These are phyloP conservation scores for Zalophus californianus DNA, from an alignment of 2,797 vertebrate genomes.

Conservation along the genomic window DNA sequence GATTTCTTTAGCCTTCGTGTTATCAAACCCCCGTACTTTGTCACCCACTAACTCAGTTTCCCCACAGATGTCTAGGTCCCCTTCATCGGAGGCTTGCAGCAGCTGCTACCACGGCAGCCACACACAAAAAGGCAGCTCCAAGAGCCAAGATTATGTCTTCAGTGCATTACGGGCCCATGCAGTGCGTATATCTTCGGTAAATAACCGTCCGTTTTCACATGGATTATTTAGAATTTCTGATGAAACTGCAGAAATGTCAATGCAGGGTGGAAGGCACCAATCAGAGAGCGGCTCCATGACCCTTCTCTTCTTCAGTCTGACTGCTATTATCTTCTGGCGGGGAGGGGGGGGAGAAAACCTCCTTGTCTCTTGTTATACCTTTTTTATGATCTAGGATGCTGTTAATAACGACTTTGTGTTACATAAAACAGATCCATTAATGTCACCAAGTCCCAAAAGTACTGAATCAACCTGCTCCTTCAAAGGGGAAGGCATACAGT, in stretches of 20 bases:
- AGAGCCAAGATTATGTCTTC: constrained; percentile 59
- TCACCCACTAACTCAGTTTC: neutral
- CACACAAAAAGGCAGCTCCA: neutral
- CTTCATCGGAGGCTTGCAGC: neutral
- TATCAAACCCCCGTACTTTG: fast-evolving
- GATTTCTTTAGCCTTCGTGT: neutral
- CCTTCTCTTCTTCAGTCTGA: constrained; percentile 91
- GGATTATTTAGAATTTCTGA: constrained; percentile 90
- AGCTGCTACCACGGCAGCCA: neutral
- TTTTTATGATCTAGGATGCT: constrained; percentile 87
- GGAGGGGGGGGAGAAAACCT: constrained; percentile 91
- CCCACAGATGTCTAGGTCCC: fast-evolving
- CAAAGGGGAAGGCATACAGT: constrained; percentile 72
- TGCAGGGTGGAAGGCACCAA: constrained; percentile 88
- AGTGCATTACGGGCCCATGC: neutral
- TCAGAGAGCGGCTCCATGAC: constrained; percentile 88
- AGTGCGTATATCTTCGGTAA: constrained; percentile 81
- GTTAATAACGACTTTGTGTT: constrained; percentile 86
- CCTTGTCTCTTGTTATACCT: constrained; percentile 90
- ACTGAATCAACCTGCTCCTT: constrained; percentile 86
- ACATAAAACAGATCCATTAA: constrained; percentile 89
- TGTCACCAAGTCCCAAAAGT: constrained; percentile 87
- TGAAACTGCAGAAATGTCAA: constrained; percentile 90
- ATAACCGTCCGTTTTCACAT: constrained; percentile 84
- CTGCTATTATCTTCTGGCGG: constrained; percentile 93